Evolutionary conservation across 2,888 invertebrate species (phyloP).

Genomic region (Graphium colonna): DNA sequence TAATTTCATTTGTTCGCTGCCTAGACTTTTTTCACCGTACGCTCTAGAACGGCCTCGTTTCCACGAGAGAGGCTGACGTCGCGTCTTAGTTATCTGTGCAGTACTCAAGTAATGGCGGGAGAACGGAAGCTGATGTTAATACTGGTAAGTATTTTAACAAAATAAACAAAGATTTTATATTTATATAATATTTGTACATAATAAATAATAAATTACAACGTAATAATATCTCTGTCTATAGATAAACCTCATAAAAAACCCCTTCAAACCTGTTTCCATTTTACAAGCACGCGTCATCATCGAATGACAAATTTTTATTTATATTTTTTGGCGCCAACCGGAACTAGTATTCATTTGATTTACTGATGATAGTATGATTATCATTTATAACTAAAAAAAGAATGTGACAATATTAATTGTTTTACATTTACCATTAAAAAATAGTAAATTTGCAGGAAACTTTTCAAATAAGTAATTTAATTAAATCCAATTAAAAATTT

Average conservation of each 20-base stretch:
- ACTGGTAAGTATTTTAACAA: constrained; percentile 14
- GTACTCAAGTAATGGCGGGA: constrained; percentile 1
- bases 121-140: not conserved
- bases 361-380: too few relatives aligned
- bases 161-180: not conserved
- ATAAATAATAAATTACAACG: too few relatives aligned
- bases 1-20: constrained; percentile 18
- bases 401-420: too few relatives aligned
- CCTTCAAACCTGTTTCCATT: not conserved
- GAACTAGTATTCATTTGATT: not conserved
- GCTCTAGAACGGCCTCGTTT: constrained; percentile 15
- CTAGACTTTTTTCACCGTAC: constrained; percentile 9
- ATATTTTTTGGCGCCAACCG: not conserved
- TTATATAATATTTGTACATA: too few relatives aligned
- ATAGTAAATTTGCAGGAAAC: too few relatives aligned
- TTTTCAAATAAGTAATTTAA: too few relatives aligned
- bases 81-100: constrained; percentile 17
- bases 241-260: too few relatives aligned
- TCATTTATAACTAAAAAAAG: too few relatives aligned
- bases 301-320: not conserved
- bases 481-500: too few relatives aligned
- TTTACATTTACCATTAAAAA: too few relatives aligned
- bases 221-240: too few relatives aligned
- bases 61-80: constrained; percentile 14
- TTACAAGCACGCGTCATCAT: not conserved